Percentiles rank a stretch among this genome's conserved stretches.
phyloP scores from a whole-genome alignment of 2,113 vertebrate species.

The Semnornis frantzii region DNA sequence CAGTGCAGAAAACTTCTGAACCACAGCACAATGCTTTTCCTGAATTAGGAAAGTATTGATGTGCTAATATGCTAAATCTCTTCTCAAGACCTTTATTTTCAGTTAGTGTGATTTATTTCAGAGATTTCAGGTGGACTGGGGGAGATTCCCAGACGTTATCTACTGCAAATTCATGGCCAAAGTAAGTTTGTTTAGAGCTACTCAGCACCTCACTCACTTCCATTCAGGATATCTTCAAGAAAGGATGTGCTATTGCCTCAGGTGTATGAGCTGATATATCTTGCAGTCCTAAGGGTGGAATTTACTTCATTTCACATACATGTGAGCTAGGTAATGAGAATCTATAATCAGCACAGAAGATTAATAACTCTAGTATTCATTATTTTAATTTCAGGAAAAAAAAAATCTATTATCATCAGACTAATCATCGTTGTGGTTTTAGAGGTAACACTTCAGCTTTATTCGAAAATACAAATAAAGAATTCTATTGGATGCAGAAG shows the following conservation, averaged over 20 bases:
- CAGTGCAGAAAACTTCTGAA: too few relatives aligned
- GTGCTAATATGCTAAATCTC: background rate
- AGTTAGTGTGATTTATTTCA: background rate
- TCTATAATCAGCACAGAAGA: background rate
- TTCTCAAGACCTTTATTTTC: background rate
- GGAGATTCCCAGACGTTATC: background rate
- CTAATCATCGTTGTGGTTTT: background rate
- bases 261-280: background rate
- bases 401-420: background rate
- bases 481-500: too few relatives aligned
- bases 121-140: rapidly evolving
- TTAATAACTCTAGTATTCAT: background rate
- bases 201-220: background rate
- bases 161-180: background rate
- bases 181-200: background rate
- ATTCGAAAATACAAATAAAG: too few relatives aligned
- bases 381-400: background rate
- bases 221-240: background rate
- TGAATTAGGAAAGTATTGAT: background rate
- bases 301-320: background rate
- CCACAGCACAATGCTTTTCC: background rate
- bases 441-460: too few relatives aligned
- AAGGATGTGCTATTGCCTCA: background rate
- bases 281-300: rapidly evolving
- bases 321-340: background rate